Percentiles rank a stretch among this genome's conserved stretches.
Conservation (phyloP, 2,888 invertebrate species). For the Platypus cylindrus region DNA sequence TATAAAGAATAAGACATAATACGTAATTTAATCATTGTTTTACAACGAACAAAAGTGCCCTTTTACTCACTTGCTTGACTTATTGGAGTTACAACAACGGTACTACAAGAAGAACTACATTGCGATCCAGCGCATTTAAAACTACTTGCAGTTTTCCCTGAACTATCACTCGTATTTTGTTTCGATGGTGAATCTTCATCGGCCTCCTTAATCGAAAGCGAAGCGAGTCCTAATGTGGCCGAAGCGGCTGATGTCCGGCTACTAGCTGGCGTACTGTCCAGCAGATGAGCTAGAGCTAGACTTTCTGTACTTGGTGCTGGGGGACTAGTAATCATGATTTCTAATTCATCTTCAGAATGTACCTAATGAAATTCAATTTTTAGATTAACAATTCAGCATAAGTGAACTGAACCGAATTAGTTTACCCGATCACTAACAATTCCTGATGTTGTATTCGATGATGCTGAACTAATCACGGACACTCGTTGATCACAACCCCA, state of each 20-base stretch:
- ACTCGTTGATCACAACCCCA: slow-evolving; percentile 35
- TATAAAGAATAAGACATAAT: slow-evolving; percentile 19
- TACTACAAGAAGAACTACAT: slow-evolving; percentile 77
- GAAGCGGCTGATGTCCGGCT: slow-evolving; percentile 43
- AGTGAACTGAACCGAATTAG: no score
- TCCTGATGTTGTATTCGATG: slow-evolving; percentile 94
- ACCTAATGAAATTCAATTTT: slow-evolving; percentile 8
- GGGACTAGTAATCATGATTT: slow-evolving; percentile 72
- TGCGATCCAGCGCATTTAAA: slow-evolving; percentile 60
- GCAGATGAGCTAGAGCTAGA: slow-evolving; percentile 62
- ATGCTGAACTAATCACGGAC: slow-evolving; percentile 64
- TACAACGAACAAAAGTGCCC: background rate
- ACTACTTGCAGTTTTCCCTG: slow-evolving; percentile 41
- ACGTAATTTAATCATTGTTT: background rate
- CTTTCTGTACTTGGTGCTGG: slow-evolving; percentile 81
- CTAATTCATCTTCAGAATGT: slow-evolving; percentile 87
- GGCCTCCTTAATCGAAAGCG: slow-evolving; percentile 32
- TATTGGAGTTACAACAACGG: slow-evolving; percentile 59
- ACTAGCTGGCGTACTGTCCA: slow-evolving; percentile 51
- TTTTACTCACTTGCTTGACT: slow-evolving; percentile 31
- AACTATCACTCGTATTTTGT: slow-evolving; percentile 44
- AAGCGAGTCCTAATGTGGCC: slow-evolving; percentile 34
- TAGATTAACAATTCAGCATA: background rate
- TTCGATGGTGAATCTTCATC: slow-evolving; percentile 29
- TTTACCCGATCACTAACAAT: slow-evolving; percentile 83